Base-by-base conservation (phyloP, 2,797 vertebrate genomes). In the Tauraco hartlaubi region DNA sequence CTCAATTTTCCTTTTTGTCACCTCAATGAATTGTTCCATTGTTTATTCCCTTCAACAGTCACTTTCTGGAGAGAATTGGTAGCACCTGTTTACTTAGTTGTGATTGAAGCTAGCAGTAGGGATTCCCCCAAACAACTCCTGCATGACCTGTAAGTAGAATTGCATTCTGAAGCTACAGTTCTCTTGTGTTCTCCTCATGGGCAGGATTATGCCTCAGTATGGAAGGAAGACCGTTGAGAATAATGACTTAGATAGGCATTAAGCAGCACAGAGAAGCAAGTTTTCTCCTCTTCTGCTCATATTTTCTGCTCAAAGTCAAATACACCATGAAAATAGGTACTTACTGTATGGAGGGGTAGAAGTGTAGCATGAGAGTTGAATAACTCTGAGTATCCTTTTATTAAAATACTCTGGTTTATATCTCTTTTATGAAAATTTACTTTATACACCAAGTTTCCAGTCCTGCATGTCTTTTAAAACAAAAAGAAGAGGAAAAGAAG, bases 141-240 rank as follows among this genome's bases (percentile, higher is more conserved):
- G 12, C 11, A 22, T 51, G 35, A 43, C 21, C 20, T 12, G 3
- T 12, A 29, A 72, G 25, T 21, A 85, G 35, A 73, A 64, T 20
- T 80, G 6, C 41, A 8, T 69, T 92, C 17, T 75, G 21, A 87
- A 85, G 56, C 11, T 55, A 13, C 9, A 12, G 7, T 72, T 83
- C 21, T 55, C 17, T 58, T 0, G 1, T 31, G 15, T 43, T 20
- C 25, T 68, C 5, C 12, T 78, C 48, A 55, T 0, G 0, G 62
- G 25, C 12, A 58, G 33, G 14, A 35, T 75, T 77, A 43, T 78
- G 35, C 35, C 43, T 67, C 20, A 15, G 35, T 33, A 35, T 49
- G 15, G 37, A 83, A 69, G 33, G 31, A 91, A 54, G 28, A 73
- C 15, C 14, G 20, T 3, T n/a, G 54, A 84, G 18, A 6, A 48